A percentile compares a stretch with the other conserved stretches of the same genome.
phyloP scores from a whole-genome alignment of 2,888 invertebrate species.

The Mimas tiliae region DNA sequence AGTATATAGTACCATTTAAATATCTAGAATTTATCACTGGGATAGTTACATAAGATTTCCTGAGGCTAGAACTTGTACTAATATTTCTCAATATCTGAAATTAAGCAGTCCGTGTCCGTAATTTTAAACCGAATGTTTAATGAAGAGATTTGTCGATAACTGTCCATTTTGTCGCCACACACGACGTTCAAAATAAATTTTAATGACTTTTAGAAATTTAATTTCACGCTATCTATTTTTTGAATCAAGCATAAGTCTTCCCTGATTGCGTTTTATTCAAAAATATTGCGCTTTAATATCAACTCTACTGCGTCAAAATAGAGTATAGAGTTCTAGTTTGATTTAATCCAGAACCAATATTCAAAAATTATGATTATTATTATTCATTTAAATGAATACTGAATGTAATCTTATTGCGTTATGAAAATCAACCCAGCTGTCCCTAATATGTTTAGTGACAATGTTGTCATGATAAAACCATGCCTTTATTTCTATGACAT shows the following conservation, averaged over 20 bases:
- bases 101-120: constrained; percentile 43
- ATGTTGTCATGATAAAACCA: not conserved
- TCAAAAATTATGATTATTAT: constrained; percentile 11
- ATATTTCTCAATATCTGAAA: not conserved
- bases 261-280: constrained; percentile 13
- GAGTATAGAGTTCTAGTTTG: not conserved
- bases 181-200: constrained; percentile 47
- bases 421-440: not conserved
- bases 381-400: not conserved
- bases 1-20: not conserved
- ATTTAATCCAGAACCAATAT: not conserved
- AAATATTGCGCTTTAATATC: not conserved
- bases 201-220: constrained; percentile 42
- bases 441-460: not conserved
- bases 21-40: not conserved
- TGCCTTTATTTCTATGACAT: not conserved
- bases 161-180: constrained; percentile 57
- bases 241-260: constrained; percentile 30
- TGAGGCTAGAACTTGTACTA: not conserved
- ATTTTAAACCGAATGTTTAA: constrained; percentile 54
- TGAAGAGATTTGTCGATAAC: constrained; percentile 63
- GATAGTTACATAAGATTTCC: not conserved
- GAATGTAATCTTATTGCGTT: not conserved
- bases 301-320: not conserved
- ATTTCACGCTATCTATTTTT: constrained; percentile 37